Conservation (phyloP, 2,113 vertebrate genomes). For the Anguilla japonica region DNA sequence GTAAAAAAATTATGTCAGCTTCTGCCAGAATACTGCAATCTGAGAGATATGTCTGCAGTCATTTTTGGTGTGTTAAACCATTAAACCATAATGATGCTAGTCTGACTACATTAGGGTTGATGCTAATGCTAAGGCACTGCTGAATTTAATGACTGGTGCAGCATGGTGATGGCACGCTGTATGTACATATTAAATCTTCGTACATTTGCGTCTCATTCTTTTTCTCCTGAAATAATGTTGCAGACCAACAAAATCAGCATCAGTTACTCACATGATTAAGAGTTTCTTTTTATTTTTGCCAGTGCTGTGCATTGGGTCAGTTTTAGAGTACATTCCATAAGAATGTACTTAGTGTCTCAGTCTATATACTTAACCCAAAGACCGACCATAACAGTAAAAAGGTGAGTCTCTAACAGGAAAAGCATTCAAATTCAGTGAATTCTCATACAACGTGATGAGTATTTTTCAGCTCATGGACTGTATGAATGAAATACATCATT, state of each 20-base stretch:
- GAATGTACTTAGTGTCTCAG: background rate
- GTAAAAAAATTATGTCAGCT: background rate
- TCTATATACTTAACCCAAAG: background rate
- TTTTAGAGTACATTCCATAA: too few species aligned
- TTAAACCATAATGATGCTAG: constrained; percentile 26
- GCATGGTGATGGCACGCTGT: constrained; percentile 21
- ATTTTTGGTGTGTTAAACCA: constrained; percentile 8
- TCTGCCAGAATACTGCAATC: background rate
- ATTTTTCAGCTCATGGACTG: too few species aligned
- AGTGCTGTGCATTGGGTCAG: background rate
- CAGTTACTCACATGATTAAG: background rate
- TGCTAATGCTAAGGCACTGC: constrained; percentile 39
- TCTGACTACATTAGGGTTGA: constrained; percentile 37
- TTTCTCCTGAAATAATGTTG: background rate
- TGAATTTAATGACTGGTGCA: background rate
- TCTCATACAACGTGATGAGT: too few species aligned
- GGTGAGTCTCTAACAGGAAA: too few species aligned
- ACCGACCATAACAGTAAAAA: background rate
- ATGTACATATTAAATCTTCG: constrained; percentile 22
- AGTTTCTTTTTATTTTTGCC: background rate
- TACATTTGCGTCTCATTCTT: background rate
- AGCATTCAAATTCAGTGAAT: too few species aligned
- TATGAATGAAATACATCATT: too few species aligned
- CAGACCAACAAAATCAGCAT: background rate
- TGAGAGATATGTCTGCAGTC: background rate